Percentiles rank a stretch among this genome's conserved stretches.
Conservation (phyloP, 2,888 invertebrate species). For the Ophion ventricosus region DNA sequence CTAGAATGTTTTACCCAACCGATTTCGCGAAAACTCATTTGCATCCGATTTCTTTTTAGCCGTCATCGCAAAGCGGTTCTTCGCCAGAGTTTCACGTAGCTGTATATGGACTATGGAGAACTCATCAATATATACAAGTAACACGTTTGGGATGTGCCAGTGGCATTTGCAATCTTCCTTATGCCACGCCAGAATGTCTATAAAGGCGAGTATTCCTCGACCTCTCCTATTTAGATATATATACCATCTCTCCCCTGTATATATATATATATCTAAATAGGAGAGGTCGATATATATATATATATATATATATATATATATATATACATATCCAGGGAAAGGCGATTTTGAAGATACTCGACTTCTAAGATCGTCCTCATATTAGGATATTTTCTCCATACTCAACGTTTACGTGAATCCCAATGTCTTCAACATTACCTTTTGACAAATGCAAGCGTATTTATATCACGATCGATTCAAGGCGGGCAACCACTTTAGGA, state of each 20-base stretch:
- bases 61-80: conserved; percentile 37
- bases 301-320: not conserved
- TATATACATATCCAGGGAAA: conserved; percentile 3
- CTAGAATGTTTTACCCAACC: not conserved
- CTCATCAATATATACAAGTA: conserved; percentile 29
- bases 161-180: conserved; percentile 67
- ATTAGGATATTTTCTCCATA: not conserved
- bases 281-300: no score
- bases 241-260: not conserved
- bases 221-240: conserved; percentile 20
- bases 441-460: not conserved
- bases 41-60: not conserved
- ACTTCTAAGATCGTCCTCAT: not conserved
- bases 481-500: no score
- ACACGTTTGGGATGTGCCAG: conserved; percentile 64
- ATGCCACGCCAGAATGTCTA: conserved; percentile 35
- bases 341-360: not conserved
- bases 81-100: conserved; percentile 5
- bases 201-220: conserved; percentile 33
- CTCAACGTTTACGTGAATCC: not conserved
- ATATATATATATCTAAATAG: conserved; percentile 10
- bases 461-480: not conserved
- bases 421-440: not conserved
- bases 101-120: conserved; percentile 12
- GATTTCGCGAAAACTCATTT: not conserved